phyloP scores from a whole-genome alignment of 2,113 vertebrate genomes.

The Vulpes ferrilata region DNA sequence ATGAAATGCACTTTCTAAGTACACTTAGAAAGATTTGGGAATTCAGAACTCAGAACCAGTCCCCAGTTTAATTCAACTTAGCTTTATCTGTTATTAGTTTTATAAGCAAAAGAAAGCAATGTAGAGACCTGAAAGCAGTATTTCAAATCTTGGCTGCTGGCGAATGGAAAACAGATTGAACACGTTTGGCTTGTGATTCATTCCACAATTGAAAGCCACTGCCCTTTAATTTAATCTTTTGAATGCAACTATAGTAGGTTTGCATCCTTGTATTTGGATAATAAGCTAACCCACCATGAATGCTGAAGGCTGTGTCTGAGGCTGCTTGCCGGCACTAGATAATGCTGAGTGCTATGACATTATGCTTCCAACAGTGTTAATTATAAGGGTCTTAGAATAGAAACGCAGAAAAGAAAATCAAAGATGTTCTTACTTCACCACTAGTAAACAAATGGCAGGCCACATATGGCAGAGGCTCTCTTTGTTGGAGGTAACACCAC shows the following conservation, averaged over 20 bases:
- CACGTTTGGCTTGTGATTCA: slow-evolving; percentile 50
- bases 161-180: slow-evolving; percentile 59
- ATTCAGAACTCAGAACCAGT: background rate
- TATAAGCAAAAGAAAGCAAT: slow-evolving; percentile 49
- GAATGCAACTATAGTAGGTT: background rate
- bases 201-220: slow-evolving; percentile 8
- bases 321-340: slow-evolving; percentile 68
- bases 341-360: slow-evolving; percentile 78
- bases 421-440: slow-evolving; percentile 74
- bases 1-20: background rate
- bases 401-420: slow-evolving; percentile 79
- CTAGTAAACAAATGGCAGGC: slow-evolving; percentile 66
- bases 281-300: slow-evolving; percentile 60
- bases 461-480: slow-evolving; percentile 15
- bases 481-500: slow-evolving; percentile 30
- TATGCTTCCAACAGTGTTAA: slow-evolving; percentile 80
- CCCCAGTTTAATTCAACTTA: background rate
- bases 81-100: background rate
- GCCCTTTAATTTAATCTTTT: slow-evolving; percentile 53
- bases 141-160: slow-evolving; percentile 58
- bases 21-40: background rate
- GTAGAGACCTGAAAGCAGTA: background rate
- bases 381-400: slow-evolving; percentile 85
- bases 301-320: slow-evolving; percentile 70
- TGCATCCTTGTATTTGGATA: slow-evolving; percentile 57